Base-by-base conservation (phyloP, 2,888 invertebrate genomes). In the Agrypnus murinus region DNA sequence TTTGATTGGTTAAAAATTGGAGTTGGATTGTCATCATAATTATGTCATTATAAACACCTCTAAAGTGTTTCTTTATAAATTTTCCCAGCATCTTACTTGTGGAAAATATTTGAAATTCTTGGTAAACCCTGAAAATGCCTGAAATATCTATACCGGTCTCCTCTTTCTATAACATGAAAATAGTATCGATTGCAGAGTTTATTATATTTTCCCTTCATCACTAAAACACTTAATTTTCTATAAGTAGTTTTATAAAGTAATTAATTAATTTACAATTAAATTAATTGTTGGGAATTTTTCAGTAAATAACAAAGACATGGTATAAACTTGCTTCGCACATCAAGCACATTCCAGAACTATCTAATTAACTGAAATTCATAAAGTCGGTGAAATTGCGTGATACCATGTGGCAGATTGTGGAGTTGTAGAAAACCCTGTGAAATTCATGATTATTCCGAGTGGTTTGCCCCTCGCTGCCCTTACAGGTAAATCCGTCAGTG, bases 391-490 rank as follows among this genome's bases (percentile, higher is more conserved):
- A 50, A 50, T 50, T 31, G 31, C 12, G n/a, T 25, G 17, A 40
- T 58, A 58, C 38, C 40, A 36, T 38, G 38, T 40, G 36, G 58
- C n/a, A 58, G 34, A 25, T 36, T 15, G 58, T 14, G 36, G 58
- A 38, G 12, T 32, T 31, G 19, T 60, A 60, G 10, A 60, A 60
- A 60, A 60, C 45, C 60, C 43, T 25, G 19, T 43, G 45, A 25
- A 60, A 60, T 60, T 60, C 31, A 34, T 45, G 60, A 60, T 60
- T 60, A 60, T 60, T 60, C 45, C 45, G 38, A 60, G 40, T 34
- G 45, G 60, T 60, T 60, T 60, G 45, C 31, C 40, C 40, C 17
- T 43, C 45, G 60, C 14, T 60, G 38, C 19, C 60, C 34, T 60
- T 12, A 14, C 38, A 60, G 60, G 60, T 60, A 60, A 60, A 60